Base-by-base conservation (phyloP, 2,797 vertebrate genomes). In the Uromys caudimaculatus region DNA sequence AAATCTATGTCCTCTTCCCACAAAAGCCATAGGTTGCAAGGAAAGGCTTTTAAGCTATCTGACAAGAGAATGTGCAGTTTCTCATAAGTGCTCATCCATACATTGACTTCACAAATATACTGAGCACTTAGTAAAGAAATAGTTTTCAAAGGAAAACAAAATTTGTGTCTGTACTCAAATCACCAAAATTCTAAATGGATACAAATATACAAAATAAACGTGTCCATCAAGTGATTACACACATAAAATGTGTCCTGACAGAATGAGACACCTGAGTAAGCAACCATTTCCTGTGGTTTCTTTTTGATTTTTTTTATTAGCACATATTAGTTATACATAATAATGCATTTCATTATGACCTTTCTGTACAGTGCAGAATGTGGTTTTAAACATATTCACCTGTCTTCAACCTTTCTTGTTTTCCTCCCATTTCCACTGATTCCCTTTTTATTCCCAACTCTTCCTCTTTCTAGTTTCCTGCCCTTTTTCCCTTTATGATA, bases 21-120 rank as follows among this genome's bases (percentile, higher is more conserved):
- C 41, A 91, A 90, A 94, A 92, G 7, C 32, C 3, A 54, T 14
- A 9, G 21, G n/a, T 62, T 78, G 23, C 75, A 91, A 93, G 24
- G 29, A 89, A 62, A 83, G 32, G n/a, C 76, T 76, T 94, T 79
- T 78, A 95, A 89, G 64, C 13, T 89, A 41, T 67, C 60, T 79
- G 76, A 90, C 32, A 89, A 93, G 50, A 95, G 38, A 90, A 93
- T 64, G 6, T 69, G 52, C 73, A 73, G n/a, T 90, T 94, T 97
- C 78, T 86, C 58, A 86, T 54, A 85, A 73, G 8, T 82, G 52
- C 3, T 90, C 77, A 76, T 85, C 93, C 21, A 84, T 56, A 24
- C n/a, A 92, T 44, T 21, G 52, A 91, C 67, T 89, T 91, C 54
- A 96, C 19, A 95, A 95, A 86, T 35, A 23, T 47, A 64, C 8